A percentile compares a stretch with the other conserved stretches of the same genome.
phyloP scores from a whole-genome alignment of 2,888 invertebrate genomes.

The Campopleginae sp. region DNA sequence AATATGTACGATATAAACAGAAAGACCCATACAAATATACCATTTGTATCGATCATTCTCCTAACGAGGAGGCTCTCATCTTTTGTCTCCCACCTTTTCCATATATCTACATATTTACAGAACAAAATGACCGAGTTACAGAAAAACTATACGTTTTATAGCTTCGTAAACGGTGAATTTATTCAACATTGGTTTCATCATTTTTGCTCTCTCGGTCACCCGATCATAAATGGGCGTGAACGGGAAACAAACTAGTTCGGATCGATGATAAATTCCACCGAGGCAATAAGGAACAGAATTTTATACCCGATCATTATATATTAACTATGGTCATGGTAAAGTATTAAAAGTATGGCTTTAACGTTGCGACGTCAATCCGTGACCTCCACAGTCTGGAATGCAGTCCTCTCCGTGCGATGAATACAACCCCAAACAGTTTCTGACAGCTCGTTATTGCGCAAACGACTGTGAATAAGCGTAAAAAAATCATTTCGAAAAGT shows the following conservation, averaged over 20 bases:
- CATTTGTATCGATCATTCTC: conserved; percentile 47
- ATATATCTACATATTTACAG: conserved; percentile 2
- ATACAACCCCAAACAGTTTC: not conserved
- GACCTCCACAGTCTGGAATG: not conserved
- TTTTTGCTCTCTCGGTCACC: conserved; percentile 28
- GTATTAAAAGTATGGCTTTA: not conserved
- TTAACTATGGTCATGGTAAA: not conserved
- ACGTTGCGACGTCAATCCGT: not conserved
- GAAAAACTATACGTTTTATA: conserved; percentile 2
- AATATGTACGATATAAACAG: not conserved
- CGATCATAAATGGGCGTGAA: conserved; percentile 48
- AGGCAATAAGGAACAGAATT: conserved; percentile 7
- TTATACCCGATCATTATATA: conserved; percentile 1
- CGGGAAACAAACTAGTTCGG: not conserved
- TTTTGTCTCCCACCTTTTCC: conserved; percentile 30
- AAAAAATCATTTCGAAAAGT: not conserved
- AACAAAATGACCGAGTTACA: conserved; percentile 8
- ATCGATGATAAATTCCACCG: not conserved
- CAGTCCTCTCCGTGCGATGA: not conserved
- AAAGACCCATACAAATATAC: conserved; percentile 42
- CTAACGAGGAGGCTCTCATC: conserved; percentile 37
- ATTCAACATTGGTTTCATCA: conserved; percentile 34
- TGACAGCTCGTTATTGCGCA: not conserved
- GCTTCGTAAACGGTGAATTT: conserved; percentile 30
- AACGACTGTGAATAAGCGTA: not conserved